Conservation (phyloP, 2,888 invertebrate species). For the Xestia rhomboidea region DNA sequence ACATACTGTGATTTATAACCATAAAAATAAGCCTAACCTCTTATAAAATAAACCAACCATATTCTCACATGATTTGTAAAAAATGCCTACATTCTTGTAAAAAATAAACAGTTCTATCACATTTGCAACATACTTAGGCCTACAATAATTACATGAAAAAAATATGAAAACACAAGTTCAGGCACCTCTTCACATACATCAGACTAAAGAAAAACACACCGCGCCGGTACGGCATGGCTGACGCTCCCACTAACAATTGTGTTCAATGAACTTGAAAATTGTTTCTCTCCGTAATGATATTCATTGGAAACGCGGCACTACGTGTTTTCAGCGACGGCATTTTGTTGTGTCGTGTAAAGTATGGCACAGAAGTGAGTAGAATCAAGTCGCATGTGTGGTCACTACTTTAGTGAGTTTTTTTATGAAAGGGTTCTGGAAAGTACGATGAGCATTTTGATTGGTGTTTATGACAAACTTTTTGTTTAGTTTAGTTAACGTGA, state of each 20-base stretch:
- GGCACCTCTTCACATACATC: constrained; percentile 16
- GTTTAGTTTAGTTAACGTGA: neutral
- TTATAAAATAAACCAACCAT: neutral
- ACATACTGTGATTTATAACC: neutral
- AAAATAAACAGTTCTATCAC: neutral
- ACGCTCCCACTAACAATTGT: constrained; percentile 53
- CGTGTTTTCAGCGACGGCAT: constrained; percentile 27
- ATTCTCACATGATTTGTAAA: neutral
- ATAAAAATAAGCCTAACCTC: neutral
- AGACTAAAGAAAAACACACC: constrained; percentile 43
- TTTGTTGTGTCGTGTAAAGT: constrained; percentile 22
- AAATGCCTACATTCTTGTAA: neutral
- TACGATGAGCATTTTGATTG: neutral
- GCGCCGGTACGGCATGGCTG: neutral
- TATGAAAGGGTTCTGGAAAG: neutral
- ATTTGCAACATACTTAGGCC: neutral
- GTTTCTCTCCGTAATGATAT: constrained; percentile 58
- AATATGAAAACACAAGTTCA: constrained; percentile 14
- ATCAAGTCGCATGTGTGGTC: constrained; percentile 3
- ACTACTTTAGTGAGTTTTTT: neutral
- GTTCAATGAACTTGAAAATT: constrained; percentile 69
- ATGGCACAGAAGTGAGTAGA: neutral
- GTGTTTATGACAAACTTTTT: neutral
- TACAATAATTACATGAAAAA: neutral
- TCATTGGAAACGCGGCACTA: constrained; percentile 38